A percentile compares a stretch with the other conserved stretches of the same genome.
Evolutionary conservation across 2,888 invertebrate genomes (phyloP).

Genomic region (Escarpia spicata): DNA sequence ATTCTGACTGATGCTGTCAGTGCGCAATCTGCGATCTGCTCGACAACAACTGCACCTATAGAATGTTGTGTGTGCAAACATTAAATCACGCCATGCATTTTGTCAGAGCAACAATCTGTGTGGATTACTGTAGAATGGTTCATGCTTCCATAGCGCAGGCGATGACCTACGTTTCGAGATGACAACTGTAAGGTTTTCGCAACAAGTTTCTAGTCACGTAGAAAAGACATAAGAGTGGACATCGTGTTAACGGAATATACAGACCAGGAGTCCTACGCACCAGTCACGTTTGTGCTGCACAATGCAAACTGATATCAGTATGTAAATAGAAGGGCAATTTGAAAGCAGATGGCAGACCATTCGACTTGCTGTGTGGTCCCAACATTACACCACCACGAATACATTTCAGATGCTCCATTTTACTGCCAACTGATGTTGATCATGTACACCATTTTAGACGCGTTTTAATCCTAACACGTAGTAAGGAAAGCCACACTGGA

Average conservation of each 20-base stretch:
- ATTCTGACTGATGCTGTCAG: not conserved
- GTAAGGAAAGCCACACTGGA: not conserved
- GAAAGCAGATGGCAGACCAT: not conserved
- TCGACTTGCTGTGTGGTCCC: not conserved
- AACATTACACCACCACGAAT: not conserved
- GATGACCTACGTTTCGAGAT: not conserved
- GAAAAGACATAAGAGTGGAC: not conserved
- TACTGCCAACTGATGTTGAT: not conserved
- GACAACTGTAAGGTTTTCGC: not conserved
- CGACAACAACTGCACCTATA: not conserved
- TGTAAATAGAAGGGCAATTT: not conserved
- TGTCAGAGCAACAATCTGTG: not conserved
- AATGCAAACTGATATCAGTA: not conserved
- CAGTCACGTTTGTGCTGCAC: not conserved
- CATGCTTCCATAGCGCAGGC: not conserved
- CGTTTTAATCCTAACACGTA: conserved; percentile 10
- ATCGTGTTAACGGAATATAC: not conserved
- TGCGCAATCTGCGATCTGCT: not conserved
- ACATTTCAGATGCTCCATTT: not conserved
- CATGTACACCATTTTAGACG: not conserved
- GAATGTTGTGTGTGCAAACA: not conserved
- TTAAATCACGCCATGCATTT: not conserved
- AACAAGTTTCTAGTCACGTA: conserved; percentile 16
- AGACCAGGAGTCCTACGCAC: not conserved
- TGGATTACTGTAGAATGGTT: not conserved